A percentile compares a stretch with the other conserved stretches of the same genome.
phyloP scores from a whole-genome alignment of 1,140 invertebrate genomes.

The Linepithema humile region DNA sequence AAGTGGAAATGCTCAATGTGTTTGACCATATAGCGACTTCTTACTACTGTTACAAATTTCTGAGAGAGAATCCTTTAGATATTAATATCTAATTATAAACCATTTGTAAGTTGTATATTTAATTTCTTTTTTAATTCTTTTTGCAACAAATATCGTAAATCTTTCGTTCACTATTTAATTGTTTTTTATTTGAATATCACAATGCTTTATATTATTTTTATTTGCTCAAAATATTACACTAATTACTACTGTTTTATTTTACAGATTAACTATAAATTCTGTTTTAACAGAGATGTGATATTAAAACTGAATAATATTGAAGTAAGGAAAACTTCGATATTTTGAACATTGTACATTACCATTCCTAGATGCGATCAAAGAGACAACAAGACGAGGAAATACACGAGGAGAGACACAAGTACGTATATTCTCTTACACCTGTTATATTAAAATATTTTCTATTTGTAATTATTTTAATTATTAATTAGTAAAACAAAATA shows the following conservation, averaged over 20 bases:
- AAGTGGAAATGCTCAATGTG: neutral
- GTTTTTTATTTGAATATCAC: neutral
- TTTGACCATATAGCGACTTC: neutral
- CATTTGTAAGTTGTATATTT: neutral
- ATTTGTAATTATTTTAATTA: too few species aligned
- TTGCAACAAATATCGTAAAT: neutral
- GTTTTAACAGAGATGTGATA: neutral
- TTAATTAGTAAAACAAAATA: slow-evolving; percentile 15
- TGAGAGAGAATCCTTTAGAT: neutral
- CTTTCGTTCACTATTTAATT: neutral
- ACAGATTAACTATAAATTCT: neutral
- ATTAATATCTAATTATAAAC: neutral
- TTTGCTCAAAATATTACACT: neutral
- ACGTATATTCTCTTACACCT: neutral
- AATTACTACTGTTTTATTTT: neutral
- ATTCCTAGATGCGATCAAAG: neutral
- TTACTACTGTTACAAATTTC: neutral
- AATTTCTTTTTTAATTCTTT: neutral
- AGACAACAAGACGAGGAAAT: neutral
- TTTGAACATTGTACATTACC: too few species aligned
- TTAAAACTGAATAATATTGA: neutral
- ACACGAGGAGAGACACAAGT: neutral
- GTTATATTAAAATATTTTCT: too few species aligned
- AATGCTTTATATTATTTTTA: neutral
- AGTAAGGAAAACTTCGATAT: neutral